These are phyloP conservation scores for Alloscopus bannaensis DNA, from an alignment of 2,888 invertebrate species.

Conservation along the genomic window DNA sequence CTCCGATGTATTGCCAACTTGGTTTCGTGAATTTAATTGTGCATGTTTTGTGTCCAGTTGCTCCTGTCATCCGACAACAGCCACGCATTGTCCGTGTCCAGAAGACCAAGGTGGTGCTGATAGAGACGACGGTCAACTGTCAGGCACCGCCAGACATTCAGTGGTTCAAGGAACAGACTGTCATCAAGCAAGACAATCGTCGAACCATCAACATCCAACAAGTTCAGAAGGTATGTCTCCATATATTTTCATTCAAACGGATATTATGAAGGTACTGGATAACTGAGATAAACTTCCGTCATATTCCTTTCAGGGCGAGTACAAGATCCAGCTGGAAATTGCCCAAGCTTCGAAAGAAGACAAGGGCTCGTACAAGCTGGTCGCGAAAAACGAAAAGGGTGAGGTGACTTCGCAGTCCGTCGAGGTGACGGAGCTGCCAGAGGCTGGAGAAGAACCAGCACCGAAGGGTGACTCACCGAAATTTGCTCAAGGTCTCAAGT, in stretches of 20 bases:
- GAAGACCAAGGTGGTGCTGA: conserved; percentile 93
- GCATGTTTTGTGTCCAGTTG: conserved; percentile 79
- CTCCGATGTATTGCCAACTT: too few relatives aligned
- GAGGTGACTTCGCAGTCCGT: conserved; percentile 93
- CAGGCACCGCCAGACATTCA: conserved; percentile 94
- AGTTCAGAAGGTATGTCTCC: conserved; percentile 82
- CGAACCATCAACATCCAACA: conserved; percentile 87
- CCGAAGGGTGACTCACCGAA: conserved; percentile 84
- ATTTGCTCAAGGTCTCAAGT: conserved; percentile 85
- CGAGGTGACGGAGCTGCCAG: conserved; percentile 89
- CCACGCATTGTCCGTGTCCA: conserved; percentile 93
- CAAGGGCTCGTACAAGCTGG: conserved; percentile 91
- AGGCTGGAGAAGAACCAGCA: conserved; percentile 78
- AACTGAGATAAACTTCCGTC: too few relatives aligned
- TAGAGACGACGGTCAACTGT: conserved; percentile 95
- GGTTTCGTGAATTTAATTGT: too few relatives aligned
- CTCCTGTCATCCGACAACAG: conserved; percentile 94
- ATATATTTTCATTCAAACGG: neutral
- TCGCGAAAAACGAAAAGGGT: conserved; percentile 95
- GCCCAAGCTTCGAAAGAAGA: conserved; percentile 87
- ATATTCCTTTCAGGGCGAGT: conserved; percentile 83
- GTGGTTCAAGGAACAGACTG: conserved; percentile 92
- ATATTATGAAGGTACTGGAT: neutral
- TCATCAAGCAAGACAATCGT: conserved; percentile 85
- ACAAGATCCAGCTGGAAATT: conserved; percentile 92